These are phyloP conservation scores for Mus musculus DNA, from an alignment of 2,113 vertebrate species.

Conservation along the genomic window DNA sequence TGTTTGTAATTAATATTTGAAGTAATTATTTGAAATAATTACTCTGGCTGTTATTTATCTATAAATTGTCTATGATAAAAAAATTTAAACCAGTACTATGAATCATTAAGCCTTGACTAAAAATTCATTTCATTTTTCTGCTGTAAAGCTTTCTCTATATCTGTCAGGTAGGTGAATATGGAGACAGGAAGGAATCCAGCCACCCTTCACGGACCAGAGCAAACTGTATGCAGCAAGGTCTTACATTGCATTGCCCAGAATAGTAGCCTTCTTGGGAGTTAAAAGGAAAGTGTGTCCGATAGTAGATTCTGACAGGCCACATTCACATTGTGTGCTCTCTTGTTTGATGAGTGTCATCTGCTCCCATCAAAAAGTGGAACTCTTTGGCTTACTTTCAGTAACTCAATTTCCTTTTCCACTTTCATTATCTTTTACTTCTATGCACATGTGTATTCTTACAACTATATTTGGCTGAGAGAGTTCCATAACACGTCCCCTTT, in stretches of 20 bases:
- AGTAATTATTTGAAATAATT: neutral
- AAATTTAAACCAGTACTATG: neutral
- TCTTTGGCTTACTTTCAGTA: neutral
- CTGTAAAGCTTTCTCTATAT: accelerated
- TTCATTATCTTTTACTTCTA: constrained; percentile 69
- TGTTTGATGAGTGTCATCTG: constrained; percentile 11
- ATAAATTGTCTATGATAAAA: constrained; percentile 29
- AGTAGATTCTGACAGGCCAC: neutral
- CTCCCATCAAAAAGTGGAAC: neutral
- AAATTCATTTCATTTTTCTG: neutral
- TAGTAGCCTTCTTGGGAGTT: neutral
- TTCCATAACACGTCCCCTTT: constrained; percentile 68
- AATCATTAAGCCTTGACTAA: neutral
- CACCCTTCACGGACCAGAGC: neutral
- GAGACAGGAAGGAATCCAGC: neutral
- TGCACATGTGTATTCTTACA: constrained; percentile 60
- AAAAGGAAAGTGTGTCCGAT: neutral
- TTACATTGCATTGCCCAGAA: neutral
- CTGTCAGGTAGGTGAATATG: neutral
- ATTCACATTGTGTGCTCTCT: neutral
- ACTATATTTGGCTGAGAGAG: constrained; percentile 72
- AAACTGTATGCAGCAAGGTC: neutral
- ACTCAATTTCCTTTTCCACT: constrained; percentile 68
- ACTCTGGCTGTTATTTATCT: neutral
- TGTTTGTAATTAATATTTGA: constrained; percentile 45